Evolutionary conservation across 2,113 vertebrate species (phyloP).

Genomic region (Hemichromis elongatus): DNA sequence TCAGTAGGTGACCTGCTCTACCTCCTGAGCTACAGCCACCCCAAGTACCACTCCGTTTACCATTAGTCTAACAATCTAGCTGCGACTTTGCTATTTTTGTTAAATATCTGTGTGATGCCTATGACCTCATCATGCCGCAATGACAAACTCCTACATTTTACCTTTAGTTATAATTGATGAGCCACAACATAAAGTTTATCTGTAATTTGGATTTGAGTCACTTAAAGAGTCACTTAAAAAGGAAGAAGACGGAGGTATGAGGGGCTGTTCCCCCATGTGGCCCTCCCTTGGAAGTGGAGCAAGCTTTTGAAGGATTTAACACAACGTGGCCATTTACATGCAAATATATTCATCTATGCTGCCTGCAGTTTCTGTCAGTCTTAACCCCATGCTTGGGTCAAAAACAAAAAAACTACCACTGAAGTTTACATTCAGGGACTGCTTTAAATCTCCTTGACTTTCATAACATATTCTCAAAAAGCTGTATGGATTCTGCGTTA

Average conservation of each 20-base stretch:
- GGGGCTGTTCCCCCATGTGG: not conserved
- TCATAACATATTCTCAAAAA: not conserved
- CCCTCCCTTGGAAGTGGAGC: not conserved
- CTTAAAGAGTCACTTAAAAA: not conserved
- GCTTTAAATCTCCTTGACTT: not conserved
- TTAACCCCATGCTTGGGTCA: not conserved
- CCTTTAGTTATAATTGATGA: not conserved
- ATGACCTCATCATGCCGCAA: not conserved
- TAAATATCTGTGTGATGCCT: not conserved
- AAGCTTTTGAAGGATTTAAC: constrained; percentile 2
- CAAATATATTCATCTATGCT: constrained; percentile 13
- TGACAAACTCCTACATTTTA: not conserved
- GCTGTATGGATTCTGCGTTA: not conserved
- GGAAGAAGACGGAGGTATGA: not conserved
- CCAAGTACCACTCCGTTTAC: not conserved
- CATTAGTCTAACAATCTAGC: not conserved
- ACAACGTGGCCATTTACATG: constrained; percentile 16
- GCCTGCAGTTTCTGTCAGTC: not conserved
- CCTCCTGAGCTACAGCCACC: too few relatives aligned
- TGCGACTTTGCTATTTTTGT: not conserved
- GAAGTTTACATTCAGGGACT: not conserved
- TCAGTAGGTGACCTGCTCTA: too few relatives aligned
- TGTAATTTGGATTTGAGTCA: not conserved
- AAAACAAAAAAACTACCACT: not conserved
- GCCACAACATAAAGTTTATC: not conserved